phyloP scores from a whole-genome alignment of 2,888 invertebrate genomes.

The Flexamia atlantica region DNA sequence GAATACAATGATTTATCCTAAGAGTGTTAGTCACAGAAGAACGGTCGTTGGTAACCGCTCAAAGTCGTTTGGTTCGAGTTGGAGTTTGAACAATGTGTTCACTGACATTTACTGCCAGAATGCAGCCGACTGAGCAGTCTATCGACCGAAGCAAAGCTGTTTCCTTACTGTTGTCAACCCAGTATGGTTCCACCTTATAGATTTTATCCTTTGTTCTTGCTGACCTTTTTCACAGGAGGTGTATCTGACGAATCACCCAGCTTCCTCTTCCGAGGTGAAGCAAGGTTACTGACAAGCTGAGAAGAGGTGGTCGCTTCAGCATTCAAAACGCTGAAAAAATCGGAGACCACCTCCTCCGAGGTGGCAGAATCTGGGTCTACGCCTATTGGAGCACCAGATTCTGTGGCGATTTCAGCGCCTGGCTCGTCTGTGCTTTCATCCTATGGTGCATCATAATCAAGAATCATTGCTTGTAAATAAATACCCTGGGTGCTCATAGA shows the following conservation, averaged over 20 bases:
- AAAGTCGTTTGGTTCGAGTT: background rate
- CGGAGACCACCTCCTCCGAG: background rate
- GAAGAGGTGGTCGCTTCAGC: background rate
- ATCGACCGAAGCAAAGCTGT: background rate
- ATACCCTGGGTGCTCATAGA: too few relatives aligned
- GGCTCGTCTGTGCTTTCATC: background rate
- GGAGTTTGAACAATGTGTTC: background rate
- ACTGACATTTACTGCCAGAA: background rate
- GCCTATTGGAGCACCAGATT: background rate
- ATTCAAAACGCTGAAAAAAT: background rate
- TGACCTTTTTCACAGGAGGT: conserved; percentile 5
- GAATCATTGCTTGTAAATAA: too few relatives aligned
- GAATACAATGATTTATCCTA: too few relatives aligned
- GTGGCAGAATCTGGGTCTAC: conserved; percentile 5
- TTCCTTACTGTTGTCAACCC: background rate
- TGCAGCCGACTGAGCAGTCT: background rate
- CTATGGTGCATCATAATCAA: background rate
- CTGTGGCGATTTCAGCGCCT: background rate
- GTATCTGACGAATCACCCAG: too few relatives aligned
- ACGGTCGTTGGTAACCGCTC: background rate
- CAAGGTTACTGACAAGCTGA: background rate
- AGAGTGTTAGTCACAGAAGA: too few relatives aligned
- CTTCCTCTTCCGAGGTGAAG: background rate
- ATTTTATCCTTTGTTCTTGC: background rate
- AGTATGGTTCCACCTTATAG: background rate